Evolutionary conservation across 2,888 invertebrate species (phyloP), one percentile per base, ranked within the genome.

Genomic region (Punctoribates punctum): DNA sequence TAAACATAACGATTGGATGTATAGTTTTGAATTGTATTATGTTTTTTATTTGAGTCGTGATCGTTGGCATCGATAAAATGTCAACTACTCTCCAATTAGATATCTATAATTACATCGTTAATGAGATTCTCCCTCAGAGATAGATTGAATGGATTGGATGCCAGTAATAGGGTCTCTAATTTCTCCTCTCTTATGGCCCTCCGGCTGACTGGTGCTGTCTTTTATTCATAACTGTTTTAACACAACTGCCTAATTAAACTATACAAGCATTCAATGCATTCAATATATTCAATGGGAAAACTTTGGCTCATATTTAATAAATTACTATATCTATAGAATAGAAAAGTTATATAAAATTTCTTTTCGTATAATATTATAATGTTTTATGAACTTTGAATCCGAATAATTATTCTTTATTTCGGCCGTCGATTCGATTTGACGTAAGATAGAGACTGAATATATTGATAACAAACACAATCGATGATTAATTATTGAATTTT

Each of bases 211-310:
- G 67, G 60, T 67, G 23, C 42, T 48, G 72, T 46, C 72, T 72
- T 72, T 72, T 72, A 46, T 46, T 72, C 72, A 48, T 72, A 72
- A 72, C 72, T 72, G 72, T 72, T 72, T 72, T 72, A 72, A 72
- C 72, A 72, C 72, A 72, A 72, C 72, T 72, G n/a, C 42, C 72
- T 72, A 72, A 72, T 72, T 72, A 72, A 72, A 25, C 72, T 42
- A 67, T 67, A 72, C 72, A 48, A 13, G n/a, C 42, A 46, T 46
- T 72, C 11, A 72, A 42, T 70, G 27, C n/a, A 20, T 20, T 54
- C n/a, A 54, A 54, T 54, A 54, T 54, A 54, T 54, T 42, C 42
- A 42, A 42, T 42, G 23, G 23, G 23, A 23, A 23, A 57, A 57
- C 23, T 57, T 57, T 57, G 23, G 57, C 25, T 57, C 20, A 23